Evolutionary conservation across 2,797 vertebrate genomes (phyloP).

Genomic region (Hippoglossus hippoglossus): DNA sequence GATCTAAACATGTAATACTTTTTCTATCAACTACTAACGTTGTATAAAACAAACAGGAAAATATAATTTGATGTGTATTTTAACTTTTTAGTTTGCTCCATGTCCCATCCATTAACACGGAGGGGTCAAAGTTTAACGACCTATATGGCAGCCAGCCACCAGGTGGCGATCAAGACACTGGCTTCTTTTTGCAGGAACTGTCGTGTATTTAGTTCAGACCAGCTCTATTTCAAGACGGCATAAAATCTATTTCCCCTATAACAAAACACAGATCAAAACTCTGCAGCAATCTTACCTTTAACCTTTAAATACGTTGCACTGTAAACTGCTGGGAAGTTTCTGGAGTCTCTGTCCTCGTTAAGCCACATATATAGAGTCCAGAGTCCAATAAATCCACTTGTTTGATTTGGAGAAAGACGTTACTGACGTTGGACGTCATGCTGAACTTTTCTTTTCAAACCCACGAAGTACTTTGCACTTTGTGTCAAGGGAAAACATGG

Average conservation of each 20-base stretch:
- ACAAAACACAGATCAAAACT: not conserved
- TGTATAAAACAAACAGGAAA: too few species aligned
- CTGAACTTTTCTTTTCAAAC: conserved; percentile 2
- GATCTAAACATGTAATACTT: too few species aligned
- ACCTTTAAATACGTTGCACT: conserved; percentile 18
- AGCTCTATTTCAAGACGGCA: not conserved
- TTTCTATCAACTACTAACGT: too few species aligned
- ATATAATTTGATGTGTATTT: too few species aligned
- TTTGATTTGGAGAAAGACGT: conserved; percentile 34
- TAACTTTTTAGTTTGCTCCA: too few species aligned
- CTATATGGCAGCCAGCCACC: too few species aligned
- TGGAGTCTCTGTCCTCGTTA: not conserved
- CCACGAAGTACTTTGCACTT: not conserved
- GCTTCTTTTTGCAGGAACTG: too few species aligned
- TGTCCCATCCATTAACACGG: too few species aligned
- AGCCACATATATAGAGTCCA: conserved; percentile 63
- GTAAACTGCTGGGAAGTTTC: not conserved
- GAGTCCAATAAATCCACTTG: conserved; percentile 39
- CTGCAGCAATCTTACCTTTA: conserved; percentile 21
- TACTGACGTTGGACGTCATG: conserved; percentile 21
- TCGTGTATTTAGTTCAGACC: not conserved
- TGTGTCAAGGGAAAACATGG: accelerated
- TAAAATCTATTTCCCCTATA: not conserved
- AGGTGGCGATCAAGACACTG: too few species aligned
- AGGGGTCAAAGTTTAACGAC: too few species aligned